phyloP scores from a whole-genome alignment of 2,113 vertebrate species.

The Strix uralensis region DNA sequence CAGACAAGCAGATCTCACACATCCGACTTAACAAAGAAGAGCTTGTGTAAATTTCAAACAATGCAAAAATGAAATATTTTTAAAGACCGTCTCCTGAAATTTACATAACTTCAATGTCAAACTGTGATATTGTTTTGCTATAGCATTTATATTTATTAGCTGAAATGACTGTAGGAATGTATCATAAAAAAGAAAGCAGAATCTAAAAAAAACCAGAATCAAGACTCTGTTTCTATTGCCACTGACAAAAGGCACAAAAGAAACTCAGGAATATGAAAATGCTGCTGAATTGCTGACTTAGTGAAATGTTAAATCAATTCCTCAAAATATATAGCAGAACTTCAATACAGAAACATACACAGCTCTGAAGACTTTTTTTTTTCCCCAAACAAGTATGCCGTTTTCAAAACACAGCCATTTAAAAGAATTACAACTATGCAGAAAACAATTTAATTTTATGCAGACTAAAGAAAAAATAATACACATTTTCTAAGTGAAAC shows the following conservation, averaged over 20 bases:
- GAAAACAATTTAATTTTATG: background rate
- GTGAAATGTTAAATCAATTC: background rate
- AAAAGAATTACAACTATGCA: background rate
- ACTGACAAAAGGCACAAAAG: background rate
- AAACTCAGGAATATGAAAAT: background rate
- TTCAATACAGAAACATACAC: background rate
- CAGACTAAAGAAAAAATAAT: background rate
- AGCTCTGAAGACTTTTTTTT: background rate
- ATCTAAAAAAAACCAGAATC: background rate
- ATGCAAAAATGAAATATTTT: background rate
- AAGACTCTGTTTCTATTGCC: background rate
- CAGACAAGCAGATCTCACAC: conserved; percentile 9
- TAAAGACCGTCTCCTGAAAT: background rate
- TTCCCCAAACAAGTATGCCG: background rate
- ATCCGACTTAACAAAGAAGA: conserved; percentile 8
- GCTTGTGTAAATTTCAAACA: conserved; percentile 1
- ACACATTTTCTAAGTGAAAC: background rate
- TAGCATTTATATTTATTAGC: background rate
- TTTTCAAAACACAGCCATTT: background rate
- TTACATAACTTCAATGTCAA: background rate
- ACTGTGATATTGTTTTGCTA: background rate
- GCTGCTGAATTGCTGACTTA: background rate
- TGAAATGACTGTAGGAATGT: background rate
- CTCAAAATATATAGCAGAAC: background rate
- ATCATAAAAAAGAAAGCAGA: background rate